Evolutionary conservation across 2,888 invertebrate species (phyloP).

Genomic region (Euproctis similis): DNA sequence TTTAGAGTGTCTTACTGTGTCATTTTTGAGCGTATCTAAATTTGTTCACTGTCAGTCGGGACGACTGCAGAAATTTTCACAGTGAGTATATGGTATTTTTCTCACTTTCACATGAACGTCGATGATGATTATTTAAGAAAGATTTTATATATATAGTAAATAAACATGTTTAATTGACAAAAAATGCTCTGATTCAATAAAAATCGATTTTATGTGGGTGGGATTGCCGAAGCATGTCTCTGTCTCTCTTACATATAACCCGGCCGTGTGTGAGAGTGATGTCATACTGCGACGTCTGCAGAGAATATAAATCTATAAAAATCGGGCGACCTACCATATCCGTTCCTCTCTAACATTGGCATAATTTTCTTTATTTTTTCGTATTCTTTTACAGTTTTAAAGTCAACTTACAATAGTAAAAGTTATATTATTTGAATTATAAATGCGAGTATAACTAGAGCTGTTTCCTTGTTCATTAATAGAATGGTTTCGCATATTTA

Average conservation of each 20-base stretch:
- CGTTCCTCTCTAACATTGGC: conserved; percentile 39
- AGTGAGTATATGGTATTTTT: conserved; percentile 58
- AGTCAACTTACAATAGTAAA: conserved; percentile 34
- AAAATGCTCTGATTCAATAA: conserved; percentile 41
- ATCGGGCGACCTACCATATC: conserved; percentile 43
- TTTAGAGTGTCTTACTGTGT: conserved; percentile 60
- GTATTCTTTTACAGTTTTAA: conserved; percentile 38
- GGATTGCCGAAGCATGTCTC: conserved; percentile 37
- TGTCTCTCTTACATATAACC: conserved; percentile 41
- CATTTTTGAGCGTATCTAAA: conserved; percentile 66
- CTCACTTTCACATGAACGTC: conserved; percentile 15
- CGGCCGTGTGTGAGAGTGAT: conserved; percentile 51
- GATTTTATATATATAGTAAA: conserved; percentile 24
- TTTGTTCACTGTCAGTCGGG: conserved; percentile 60
- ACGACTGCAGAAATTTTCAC: conserved; percentile 52
- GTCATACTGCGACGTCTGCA: conserved; percentile 42
- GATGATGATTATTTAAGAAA: conserved; percentile 20
- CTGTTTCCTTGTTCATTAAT: too few relatives aligned
- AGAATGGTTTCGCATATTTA: too few relatives aligned
- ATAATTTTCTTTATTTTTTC: conserved; percentile 36
- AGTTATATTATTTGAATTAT: too few relatives aligned
- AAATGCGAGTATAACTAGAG: too few relatives aligned
- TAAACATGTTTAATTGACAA: conserved; percentile 28
- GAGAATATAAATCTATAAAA: conserved; percentile 27
- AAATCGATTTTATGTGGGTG: conserved; percentile 75